These are phyloP conservation scores for Hippocampus zosterae DNA, from an alignment of 2,113 vertebrate genomes.

Conservation along the genomic window DNA sequence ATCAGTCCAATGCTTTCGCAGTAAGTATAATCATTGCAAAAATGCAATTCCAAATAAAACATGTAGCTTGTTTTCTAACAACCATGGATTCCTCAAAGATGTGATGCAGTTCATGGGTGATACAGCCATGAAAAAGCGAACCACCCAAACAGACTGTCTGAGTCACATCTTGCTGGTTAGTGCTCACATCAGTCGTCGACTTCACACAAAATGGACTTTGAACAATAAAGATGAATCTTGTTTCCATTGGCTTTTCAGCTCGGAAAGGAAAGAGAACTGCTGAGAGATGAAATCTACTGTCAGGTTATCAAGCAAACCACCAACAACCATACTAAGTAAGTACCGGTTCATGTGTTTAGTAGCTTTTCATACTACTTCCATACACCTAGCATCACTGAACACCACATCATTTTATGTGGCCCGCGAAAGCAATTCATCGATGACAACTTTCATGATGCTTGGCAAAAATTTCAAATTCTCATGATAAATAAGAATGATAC, in stretches of 20 bases:
- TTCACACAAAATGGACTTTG: background rate
- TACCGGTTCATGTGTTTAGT: conserved; percentile 22
- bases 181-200: background rate
- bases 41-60: background rate
- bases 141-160: conserved; percentile 62
- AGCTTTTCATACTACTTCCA: background rate
- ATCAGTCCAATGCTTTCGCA: conserved; percentile 78
- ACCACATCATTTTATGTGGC: background rate
- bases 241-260: conserved; percentile 70
- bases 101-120: conserved; percentile 92
- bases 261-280: conserved; percentile 77
- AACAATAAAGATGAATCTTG: background rate
- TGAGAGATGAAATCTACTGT: conserved; percentile 92
- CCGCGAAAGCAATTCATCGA: too few relatives aligned
- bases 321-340: conserved; percentile 80
- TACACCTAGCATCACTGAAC: background rate
- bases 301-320: conserved; percentile 91
- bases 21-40: conserved; percentile 67
- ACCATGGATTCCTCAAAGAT: conserved; percentile 58
- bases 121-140: conserved; percentile 63
- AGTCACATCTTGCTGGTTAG: conserved; percentile 80
- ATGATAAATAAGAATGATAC: too few relatives aligned
- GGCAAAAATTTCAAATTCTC: too few relatives aligned
- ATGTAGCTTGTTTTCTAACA: background rate
- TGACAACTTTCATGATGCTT: too few relatives aligned